These are phyloP conservation scores for Cryptotis parvus DNA, from an alignment of 2,113 vertebrate genomes.

Conservation along the genomic window DNA sequence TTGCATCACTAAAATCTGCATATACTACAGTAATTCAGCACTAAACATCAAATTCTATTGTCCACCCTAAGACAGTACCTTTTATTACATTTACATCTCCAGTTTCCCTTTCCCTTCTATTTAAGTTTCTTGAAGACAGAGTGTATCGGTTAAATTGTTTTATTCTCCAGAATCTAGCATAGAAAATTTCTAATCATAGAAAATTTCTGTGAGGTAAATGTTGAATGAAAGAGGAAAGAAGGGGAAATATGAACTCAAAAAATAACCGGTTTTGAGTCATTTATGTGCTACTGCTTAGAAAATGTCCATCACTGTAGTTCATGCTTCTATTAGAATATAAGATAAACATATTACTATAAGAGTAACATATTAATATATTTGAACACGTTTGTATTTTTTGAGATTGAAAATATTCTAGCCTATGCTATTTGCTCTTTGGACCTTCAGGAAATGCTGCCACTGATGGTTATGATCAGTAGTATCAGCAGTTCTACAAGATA, in stretches of 20 bases:
- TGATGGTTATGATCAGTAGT: not conserved
- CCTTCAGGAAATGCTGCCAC: not conserved
- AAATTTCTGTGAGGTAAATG: not conserved
- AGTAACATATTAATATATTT: not conserved
- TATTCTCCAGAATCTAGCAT: not conserved
- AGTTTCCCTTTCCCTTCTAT: not conserved
- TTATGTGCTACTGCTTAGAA: too few relatives aligned
- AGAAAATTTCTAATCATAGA: not conserved
- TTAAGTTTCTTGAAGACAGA: slow-evolving; percentile 18
- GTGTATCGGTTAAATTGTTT: not conserved
- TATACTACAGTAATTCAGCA: too few relatives aligned
- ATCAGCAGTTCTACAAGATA: not conserved
- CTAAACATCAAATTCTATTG: too few relatives aligned
- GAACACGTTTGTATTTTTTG: not conserved
- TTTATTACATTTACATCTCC: not conserved
- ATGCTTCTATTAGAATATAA: not conserved
- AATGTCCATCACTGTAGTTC: not conserved
- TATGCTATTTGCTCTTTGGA: not conserved
- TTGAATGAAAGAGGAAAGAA: not conserved
- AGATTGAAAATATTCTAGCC: slow-evolving; percentile 19
- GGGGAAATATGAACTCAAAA: not conserved
- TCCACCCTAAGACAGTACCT: not conserved
- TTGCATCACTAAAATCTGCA: too few relatives aligned
- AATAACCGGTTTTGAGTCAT: too few relatives aligned
- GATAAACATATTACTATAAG: not conserved